phyloP scores from a whole-genome alignment of 2,113 vertebrate genomes.

The Suncus etruscus region DNA sequence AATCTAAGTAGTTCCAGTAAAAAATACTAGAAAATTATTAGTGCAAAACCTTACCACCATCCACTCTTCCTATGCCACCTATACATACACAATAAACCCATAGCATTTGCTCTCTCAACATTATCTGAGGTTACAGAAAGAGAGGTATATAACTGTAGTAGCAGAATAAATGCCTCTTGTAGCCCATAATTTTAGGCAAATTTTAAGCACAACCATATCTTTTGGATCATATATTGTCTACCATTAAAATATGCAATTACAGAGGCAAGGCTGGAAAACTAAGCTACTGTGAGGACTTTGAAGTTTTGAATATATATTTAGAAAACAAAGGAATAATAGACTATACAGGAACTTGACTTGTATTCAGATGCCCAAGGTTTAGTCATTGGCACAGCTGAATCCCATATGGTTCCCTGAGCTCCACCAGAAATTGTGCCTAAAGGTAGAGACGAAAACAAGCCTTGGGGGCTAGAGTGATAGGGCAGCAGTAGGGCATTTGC shows the following conservation, averaged over 20 bases:
- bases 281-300: background rate
- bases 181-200: background rate
- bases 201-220: background rate
- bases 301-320: background rate
- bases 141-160: background rate
- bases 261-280: background rate
- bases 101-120: background rate
- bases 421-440: no score
- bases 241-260: background rate
- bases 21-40: background rate
- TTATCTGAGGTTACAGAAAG: background rate
- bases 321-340: no score
- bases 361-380: no score
- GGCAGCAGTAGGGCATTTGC: no score
- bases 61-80: rapidly evolving
- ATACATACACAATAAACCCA: background rate
- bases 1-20: background rate
- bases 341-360: no score
- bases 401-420: no score
- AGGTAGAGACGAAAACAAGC: no score
- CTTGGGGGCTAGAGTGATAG: no score
- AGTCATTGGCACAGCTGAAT: no score
- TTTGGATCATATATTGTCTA: background rate
- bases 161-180: background rate
- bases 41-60: background rate